Conservation (phyloP, 2,888 invertebrate genomes). For the Hololepta plana region DNA sequence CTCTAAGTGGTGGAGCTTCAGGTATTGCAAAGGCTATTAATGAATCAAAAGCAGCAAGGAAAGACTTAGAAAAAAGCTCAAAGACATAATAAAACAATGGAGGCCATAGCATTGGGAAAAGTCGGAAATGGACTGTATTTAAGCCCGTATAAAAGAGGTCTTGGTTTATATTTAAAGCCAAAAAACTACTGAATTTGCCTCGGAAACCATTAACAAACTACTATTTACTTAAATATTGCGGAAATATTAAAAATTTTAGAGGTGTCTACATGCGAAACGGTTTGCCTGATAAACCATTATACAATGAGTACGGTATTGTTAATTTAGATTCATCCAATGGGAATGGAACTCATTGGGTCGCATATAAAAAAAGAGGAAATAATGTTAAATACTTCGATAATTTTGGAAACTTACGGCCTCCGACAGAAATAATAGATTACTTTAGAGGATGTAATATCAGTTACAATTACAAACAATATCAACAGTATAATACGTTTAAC, state of each 20-base stretch:
- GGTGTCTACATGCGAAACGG: constrained; percentile 15
- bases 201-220: constrained; percentile 12
- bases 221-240: constrained; percentile 11
- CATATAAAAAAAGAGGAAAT: constrained; percentile 16
- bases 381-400: constrained; percentile 14
- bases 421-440: constrained; percentile 7
- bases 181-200: constrained; percentile 11
- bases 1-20: constrained; percentile 12
- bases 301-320: constrained; percentile 14
- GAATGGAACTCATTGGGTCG: constrained; percentile 20
- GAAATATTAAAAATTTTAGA: constrained; percentile 11
- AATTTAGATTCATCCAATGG: constrained; percentile 16
- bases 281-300: constrained; percentile 9
- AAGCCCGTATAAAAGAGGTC: constrained; percentile 12
- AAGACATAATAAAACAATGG: constrained; percentile 16
- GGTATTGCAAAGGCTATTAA: constrained; percentile 14
- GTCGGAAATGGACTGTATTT: constrained; percentile 12
- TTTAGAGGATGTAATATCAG: constrained; percentile 6
- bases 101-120: constrained; percentile 14
- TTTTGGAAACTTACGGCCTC: constrained; percentile 8
- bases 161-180: constrained; percentile 12
- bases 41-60: constrained; percentile 11
- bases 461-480: constrained; percentile 6
- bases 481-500: constrained; percentile 5
- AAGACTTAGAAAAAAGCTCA: constrained; percentile 12